These are phyloP conservation scores for Pseudomugil tenellus DNA, from an alignment of 2,797 vertebrate genomes.

Conservation along the genomic window DNA sequence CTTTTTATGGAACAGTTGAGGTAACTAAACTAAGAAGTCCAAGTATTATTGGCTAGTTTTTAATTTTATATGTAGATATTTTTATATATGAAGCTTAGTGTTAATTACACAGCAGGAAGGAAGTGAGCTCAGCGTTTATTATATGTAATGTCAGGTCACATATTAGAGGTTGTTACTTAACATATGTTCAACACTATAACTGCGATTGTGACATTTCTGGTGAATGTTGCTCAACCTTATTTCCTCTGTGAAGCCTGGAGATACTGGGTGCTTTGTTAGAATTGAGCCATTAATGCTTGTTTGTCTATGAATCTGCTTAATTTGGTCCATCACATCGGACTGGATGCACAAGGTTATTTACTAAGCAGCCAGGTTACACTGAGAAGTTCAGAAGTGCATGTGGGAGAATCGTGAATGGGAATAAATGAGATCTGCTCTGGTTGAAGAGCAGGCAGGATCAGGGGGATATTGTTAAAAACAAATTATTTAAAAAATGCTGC, in stretches of 20 bases:
- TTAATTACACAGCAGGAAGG: neutral
- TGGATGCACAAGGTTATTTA: slow-evolving; percentile 1
- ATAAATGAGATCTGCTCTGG: neutral
- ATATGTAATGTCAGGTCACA: neutral
- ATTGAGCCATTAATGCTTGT: neutral
- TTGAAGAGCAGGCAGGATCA: neutral
- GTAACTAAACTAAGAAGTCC: neutral
- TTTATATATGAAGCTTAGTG: neutral
- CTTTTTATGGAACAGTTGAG: slow-evolving; percentile 8
- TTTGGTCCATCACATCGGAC: slow-evolving; percentile 12
- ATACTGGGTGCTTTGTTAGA: neutral
- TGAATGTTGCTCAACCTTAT: slow-evolving; percentile 22
- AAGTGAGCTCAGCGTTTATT: neutral
- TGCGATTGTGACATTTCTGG: slow-evolving; percentile 18
- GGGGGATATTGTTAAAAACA: neutral
- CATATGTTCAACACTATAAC: neutral
- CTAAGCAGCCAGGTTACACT: neutral
- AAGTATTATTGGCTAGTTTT: neutral
- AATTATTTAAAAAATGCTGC: neutral
- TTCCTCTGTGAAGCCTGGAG: slow-evolving; percentile 21
- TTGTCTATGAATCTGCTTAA: neutral
- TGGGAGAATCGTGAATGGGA: neutral
- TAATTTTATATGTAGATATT: neutral
- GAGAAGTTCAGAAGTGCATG: neutral
- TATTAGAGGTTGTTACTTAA: neutral